Conservation (phyloP, 2,113 vertebrate species). For the Cariama cristata region DNA sequence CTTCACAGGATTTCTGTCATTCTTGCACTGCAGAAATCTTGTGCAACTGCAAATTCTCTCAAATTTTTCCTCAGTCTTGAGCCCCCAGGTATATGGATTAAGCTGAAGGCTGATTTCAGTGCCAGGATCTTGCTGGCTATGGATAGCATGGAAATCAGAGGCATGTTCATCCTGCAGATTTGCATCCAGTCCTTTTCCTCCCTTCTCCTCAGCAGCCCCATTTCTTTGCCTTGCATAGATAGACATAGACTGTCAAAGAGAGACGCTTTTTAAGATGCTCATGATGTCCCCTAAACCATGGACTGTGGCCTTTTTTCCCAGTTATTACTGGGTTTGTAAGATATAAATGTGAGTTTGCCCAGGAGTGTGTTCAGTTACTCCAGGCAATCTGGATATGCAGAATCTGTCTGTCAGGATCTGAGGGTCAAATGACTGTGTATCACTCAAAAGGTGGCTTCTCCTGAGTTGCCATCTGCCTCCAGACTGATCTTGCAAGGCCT, state of each 20-base stretch:
- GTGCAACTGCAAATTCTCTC: not conserved
- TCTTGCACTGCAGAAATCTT: not conserved
- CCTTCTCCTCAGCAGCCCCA: not conserved
- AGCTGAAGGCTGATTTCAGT: not conserved
- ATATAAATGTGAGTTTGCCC: not conserved
- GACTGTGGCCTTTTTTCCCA: not conserved
- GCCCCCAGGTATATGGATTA: not conserved
- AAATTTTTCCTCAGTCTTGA: not conserved
- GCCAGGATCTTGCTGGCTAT: not conserved
- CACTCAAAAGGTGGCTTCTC: not conserved
- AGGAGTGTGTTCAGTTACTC: not conserved
- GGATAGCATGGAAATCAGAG: not conserved
- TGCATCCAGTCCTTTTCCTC: not conserved
- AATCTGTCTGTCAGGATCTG: not conserved
- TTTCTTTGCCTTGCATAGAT: not conserved
- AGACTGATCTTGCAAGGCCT: not conserved
- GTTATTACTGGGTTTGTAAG: not conserved
- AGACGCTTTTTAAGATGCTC: not conserved
- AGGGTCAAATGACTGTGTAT: not conserved
- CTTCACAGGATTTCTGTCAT: not conserved
- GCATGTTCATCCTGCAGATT: not conserved
- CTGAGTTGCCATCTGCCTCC: not conserved
- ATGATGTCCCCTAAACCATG: not conserved
- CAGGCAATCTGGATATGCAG: fast-evolving
- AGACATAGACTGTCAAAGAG: not conserved